These are phyloP conservation scores for Caiman crocodilus DNA, from an alignment of 2,797 vertebrate genomes.

Conservation along the genomic window DNA sequence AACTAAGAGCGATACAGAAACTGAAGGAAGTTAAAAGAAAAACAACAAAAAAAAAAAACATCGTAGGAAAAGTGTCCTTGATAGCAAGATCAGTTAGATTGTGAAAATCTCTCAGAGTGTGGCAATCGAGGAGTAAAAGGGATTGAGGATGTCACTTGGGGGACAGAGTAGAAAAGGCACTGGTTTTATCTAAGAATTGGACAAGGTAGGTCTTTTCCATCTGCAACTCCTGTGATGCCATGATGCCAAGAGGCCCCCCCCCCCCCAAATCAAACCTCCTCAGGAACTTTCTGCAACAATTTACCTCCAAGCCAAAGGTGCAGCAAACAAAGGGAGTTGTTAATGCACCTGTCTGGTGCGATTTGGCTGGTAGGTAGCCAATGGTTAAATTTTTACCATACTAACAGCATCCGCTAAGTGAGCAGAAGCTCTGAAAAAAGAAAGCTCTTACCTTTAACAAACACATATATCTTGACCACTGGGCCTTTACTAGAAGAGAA, in stretches of 20 bases:
- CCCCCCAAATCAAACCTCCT: neutral
- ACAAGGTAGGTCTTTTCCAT: neutral
- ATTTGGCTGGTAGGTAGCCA: neutral
- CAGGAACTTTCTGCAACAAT: neutral
- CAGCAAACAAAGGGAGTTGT: neutral
- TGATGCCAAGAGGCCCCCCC: neutral
- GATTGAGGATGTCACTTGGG: neutral
- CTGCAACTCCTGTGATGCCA: neutral
- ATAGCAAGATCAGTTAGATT: neutral
- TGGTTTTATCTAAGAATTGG: neutral
- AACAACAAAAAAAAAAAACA: conserved; percentile 1
- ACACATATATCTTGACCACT: conserved; percentile 82
- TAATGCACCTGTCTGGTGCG: neutral
- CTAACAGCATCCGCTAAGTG: too few relatives aligned
- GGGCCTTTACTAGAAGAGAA: neutral
- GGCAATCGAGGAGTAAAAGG: neutral
- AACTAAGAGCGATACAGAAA: neutral
- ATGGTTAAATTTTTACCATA: fast-evolving
- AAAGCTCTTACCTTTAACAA: conserved; percentile 86
- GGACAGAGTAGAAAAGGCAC: neutral
- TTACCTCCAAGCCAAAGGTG: too few relatives aligned
- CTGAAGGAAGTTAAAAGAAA: neutral
- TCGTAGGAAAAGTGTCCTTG: neutral
- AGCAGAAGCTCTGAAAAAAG: fast-evolving
- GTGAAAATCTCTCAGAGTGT: neutral